Base-by-base conservation (phyloP, 2,797 vertebrate genomes). In the Glossophaga mutica region DNA sequence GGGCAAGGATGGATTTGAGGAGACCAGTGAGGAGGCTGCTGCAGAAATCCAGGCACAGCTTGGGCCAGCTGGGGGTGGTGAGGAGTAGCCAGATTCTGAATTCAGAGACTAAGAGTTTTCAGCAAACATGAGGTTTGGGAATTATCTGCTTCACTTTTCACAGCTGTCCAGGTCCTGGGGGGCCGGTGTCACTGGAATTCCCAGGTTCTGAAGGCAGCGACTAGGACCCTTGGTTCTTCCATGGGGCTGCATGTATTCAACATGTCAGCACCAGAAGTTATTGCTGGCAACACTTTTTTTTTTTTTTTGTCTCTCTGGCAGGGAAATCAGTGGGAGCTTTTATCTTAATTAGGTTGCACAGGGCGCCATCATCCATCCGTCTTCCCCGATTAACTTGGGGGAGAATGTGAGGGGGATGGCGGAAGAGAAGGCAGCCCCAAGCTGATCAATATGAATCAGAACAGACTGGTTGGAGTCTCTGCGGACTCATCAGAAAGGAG, bases 301-400 rank as follows among this genome's bases (percentile, higher is more conserved):
- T 39, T 39, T 39, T 39, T 93, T 94, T 62, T 77, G 91, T 87
- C 59, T 94, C 65, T 87, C 42, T 6, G 12, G 52, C 74, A 77
- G 67, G n/a, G 70, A 94, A 76, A 95, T 91, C 95, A 93, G 86
- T 3, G 12, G 94, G 86, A 87, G 92, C 95, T 97, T 97, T 97
- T 94, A 96, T 97, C 95, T 97, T 97, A 97, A 97, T 97, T 94
- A 97, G 95, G 95, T 97, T 97, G 88, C 94, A 93, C 0, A 16
- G 91, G 82, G 46, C 0, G 0, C 96, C 76, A 55, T 93, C 94
- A 93, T 96, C 89, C 87, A 88, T 96, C 93, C 81, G 1, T 96
- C 95, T 97, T 86, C 55, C 78, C 71, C 59, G 37, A 91, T 97
- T 97, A 97, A 87, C 79, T 82, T 94, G 79, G 92, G 96, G 68